Evolutionary conservation across 1,140 invertebrate genomes (phyloP).

Genomic region (Chrysomallon squamiferum): DNA sequence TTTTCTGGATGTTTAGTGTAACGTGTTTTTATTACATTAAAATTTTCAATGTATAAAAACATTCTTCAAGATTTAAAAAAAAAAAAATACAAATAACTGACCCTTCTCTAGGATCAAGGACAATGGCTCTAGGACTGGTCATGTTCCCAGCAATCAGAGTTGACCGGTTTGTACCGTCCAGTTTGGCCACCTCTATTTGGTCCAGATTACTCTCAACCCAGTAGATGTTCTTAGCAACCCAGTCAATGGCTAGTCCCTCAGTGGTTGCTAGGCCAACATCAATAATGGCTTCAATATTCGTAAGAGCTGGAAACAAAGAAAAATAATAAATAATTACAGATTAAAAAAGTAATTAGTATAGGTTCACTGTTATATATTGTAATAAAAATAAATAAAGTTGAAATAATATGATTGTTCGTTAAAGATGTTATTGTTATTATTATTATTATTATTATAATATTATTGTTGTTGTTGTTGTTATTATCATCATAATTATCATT

Average conservation of each 20-base stretch:
- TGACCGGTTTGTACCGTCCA: conserved; percentile 79
- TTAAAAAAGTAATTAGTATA: too few species aligned
- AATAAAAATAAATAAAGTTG: too few species aligned
- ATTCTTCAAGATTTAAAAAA: conserved; percentile 7
- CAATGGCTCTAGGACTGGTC: conserved; percentile 85
- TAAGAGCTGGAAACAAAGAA: conserved; percentile 67
- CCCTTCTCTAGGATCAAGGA: conserved; percentile 81
- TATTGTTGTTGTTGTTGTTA: too few species aligned
- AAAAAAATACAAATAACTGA: conserved; percentile 42
- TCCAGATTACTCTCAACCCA: conserved; percentile 90
- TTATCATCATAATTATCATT: too few species aligned
- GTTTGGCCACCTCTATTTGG: conserved; percentile 86
- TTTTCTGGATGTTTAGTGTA: too few species aligned
- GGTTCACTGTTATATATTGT: too few species aligned
- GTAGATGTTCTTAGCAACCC: conserved; percentile 96
- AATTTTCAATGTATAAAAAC: too few species aligned
- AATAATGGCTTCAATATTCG: conserved; percentile 82
- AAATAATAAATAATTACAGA: too few species aligned
- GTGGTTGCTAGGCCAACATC: conserved; percentile 80
- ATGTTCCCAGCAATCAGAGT: conserved; percentile 85
- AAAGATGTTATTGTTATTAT: too few species aligned
- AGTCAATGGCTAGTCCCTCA: conserved; percentile 96
- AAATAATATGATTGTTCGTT: too few species aligned
- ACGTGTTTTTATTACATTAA: too few species aligned
- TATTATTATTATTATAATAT: too few species aligned